Evolutionary conservation across 2,113 vertebrate genomes (phyloP), one percentile per base, ranked within the genome.

Genomic region (Brachionichthys hirsutus): DNA sequence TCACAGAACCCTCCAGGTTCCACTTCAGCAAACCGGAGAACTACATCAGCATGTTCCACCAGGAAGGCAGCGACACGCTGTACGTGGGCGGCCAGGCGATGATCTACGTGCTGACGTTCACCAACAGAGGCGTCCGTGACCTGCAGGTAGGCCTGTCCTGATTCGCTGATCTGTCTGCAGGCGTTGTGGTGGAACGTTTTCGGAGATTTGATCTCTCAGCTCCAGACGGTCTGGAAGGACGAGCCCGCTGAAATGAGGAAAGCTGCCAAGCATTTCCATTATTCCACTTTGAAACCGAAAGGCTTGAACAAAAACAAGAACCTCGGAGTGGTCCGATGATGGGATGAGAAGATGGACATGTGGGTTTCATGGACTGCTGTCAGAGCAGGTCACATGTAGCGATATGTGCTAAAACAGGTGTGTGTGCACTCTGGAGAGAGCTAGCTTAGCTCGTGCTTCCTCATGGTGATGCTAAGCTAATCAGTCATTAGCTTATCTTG

Each of bases 41-140:
- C 69, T 90, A 88, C 80, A 82, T 87, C 52, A 86, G 90, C 34
- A 81, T 93, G 79, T 92, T 87, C 73, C 92, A 93, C 50, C 90
- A 87, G 38, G 75, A 88, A 15, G 91, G 89, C 9, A 89, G 80
- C 2, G 75, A 92, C 59, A 85, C 77, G 2, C 82, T 94, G 17
- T 89, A 91, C 3, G 80, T 94, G 14, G 92, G 92, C 7, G 92
- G 91, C 22, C 85, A 74, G 38, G 91, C 82, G 1, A 68, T 67
- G 18, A 69, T 93, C 77, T 91, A 89, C 22, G 44, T 90, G 47
- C 43, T 94, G 78, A 86, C 71, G 0, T 94, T 93, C 73, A 87
- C 60, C 4, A 78, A 87, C 50, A 73, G 82, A 51, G 81, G 80
- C 15, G 88, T 92, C 43, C 83, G 74, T 1, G 75, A 90, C 41